Conservation (phyloP, 2,888 invertebrate genomes). For the Phorcus lineatus region DNA sequence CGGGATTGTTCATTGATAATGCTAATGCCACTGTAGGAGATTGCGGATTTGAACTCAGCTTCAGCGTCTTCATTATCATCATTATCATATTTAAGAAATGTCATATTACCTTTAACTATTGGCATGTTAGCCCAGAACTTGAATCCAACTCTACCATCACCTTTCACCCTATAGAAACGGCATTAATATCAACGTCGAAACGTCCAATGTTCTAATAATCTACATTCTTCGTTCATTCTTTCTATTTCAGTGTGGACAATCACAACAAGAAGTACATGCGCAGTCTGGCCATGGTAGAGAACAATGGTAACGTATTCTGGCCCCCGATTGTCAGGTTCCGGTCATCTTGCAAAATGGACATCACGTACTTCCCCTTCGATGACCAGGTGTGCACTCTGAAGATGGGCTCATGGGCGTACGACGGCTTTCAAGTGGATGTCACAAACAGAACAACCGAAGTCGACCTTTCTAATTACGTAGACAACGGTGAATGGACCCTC, state of each 20-base stretch:
- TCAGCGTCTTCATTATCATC: no score
- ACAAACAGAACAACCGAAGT: slow-evolving; percentile 72
- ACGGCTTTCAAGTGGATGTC: slow-evolving; percentile 71
- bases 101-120: no score
- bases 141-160: no score
- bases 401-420: slow-evolving; percentile 76
- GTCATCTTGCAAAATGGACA: slow-evolving; percentile 78
- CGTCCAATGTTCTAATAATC: no score
- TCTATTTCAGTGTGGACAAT: slow-evolving; percentile 77
- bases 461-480: slow-evolving; percentile 78
- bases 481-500: slow-evolving; percentile 79
- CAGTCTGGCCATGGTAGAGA: slow-evolving; percentile 78
- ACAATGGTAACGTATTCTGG: slow-evolving; percentile 79
- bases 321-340: slow-evolving; percentile 79
- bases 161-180: no score
- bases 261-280: slow-evolving; percentile 79
- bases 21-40: no score
- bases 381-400: slow-evolving; percentile 77
- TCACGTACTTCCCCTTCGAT: slow-evolving; percentile 79
- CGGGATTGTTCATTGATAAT: no score
- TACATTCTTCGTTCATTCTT: not conserved
- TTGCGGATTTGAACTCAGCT: no score
- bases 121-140: no score
- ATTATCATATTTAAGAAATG: no score
- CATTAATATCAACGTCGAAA: no score